Evolutionary conservation across 1,140 invertebrate genomes (phyloP).

Genomic region (Bombus huntii): DNA sequence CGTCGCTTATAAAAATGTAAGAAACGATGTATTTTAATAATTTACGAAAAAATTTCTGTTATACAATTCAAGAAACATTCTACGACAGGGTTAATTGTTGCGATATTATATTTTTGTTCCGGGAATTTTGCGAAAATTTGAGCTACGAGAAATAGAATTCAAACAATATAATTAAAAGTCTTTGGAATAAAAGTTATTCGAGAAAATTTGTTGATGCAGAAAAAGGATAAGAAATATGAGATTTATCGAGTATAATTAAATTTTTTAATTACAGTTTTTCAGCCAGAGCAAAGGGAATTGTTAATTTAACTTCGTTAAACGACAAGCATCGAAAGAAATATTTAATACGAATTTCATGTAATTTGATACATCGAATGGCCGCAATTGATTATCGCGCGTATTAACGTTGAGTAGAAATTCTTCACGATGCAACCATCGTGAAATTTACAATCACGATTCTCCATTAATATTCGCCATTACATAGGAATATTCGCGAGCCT

Average conservation of each 20-base stretch:
- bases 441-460: background rate
- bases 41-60: no score
- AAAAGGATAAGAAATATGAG: background rate
- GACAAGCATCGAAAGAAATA: background rate
- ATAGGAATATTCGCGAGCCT: constrained; percentile 34
- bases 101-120: background rate
- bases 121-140: background rate
- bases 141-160: background rate
- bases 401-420: background rate
- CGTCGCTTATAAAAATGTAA: no score
- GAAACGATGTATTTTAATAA: no score
- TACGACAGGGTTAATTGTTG: no score
- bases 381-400: background rate
- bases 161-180: background rate
- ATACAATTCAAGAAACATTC: no score
- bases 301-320: background rate
- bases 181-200: background rate
- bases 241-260: background rate
- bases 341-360: background rate
- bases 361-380: background rate
- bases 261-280: background rate
- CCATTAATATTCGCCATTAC: constrained; percentile 19
- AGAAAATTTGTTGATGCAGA: background rate
- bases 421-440: background rate
- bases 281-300: background rate